Evolutionary conservation across 2,797 vertebrate genomes (phyloP).

Genomic region (Mallotus villosus): DNA sequence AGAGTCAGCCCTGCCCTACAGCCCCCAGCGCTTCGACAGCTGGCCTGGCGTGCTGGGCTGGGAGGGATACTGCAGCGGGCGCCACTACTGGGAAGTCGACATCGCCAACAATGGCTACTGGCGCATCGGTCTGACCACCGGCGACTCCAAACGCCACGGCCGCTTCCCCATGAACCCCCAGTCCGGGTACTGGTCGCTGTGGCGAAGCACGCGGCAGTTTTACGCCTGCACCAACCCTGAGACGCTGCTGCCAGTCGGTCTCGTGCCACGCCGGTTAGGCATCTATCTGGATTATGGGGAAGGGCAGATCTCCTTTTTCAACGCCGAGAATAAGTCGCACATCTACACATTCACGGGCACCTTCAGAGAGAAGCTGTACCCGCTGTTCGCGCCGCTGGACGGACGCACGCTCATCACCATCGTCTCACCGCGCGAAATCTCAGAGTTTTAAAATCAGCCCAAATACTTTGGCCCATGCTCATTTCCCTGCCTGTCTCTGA

Average conservation of each 20-base stretch:
- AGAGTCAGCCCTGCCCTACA: constrained; percentile 35
- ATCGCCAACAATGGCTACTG: constrained; percentile 69
- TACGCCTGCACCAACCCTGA: constrained; percentile 71
- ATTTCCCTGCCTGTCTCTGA: too few species aligned
- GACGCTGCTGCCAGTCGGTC: constrained; percentile 51
- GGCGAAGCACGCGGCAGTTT: constrained; percentile 70
- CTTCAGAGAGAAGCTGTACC: constrained; percentile 75
- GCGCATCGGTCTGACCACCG: constrained; percentile 65
- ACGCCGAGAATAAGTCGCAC: constrained; percentile 71
- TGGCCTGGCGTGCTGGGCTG: constrained; percentile 71
- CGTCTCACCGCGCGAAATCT: constrained; percentile 31
- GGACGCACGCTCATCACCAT: constrained; percentile 69
- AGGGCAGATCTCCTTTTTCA: constrained; percentile 81
- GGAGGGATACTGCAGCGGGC: constrained; percentile 67
- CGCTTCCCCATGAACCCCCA: constrained; percentile 65
- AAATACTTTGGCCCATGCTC: not conserved
- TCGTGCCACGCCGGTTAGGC: constrained; percentile 64
- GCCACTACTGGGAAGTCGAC: constrained; percentile 78
- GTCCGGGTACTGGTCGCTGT: constrained; percentile 70
- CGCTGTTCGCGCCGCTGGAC: constrained; percentile 72
- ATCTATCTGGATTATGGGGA: constrained; percentile 77
- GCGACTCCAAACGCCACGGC: constrained; percentile 57
- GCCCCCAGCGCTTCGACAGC: constrained; percentile 65
- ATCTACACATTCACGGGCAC: constrained; percentile 73
- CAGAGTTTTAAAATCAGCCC: not conserved